Conservation (phyloP, 1,140 invertebrate genomes). For the Halictus rubicundus region DNA sequence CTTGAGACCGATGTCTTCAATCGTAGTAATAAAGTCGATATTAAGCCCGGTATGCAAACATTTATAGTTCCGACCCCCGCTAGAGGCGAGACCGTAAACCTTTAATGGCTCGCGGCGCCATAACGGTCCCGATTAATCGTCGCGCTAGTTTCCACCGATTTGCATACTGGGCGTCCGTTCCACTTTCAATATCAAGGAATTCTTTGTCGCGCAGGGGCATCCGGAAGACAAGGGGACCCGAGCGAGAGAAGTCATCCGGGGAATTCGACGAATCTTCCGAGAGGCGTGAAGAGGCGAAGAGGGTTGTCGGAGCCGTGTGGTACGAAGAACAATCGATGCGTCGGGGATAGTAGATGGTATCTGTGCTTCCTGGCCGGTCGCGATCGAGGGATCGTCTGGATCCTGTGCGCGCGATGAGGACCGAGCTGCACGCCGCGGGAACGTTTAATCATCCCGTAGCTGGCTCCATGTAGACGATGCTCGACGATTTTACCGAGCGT, state of each 20-base stretch:
- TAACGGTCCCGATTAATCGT: background rate
- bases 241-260: background rate
- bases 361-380: background rate
- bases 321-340: constrained; percentile 6
- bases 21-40: too few relatives aligned
- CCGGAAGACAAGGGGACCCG: too few relatives aligned
- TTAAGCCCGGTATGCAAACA: too few relatives aligned
- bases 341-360: constrained; percentile 9
- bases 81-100: too few relatives aligned
- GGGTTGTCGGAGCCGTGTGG: background rate
- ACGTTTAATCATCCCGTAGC: constrained; percentile 25
- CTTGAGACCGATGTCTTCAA: too few relatives aligned
- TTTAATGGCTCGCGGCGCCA: too few relatives aligned
- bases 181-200: constrained; percentile 4
- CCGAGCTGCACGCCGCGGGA: background rate
- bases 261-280: constrained; percentile 11
- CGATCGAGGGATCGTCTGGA: background rate
- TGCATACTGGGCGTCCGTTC: background rate
- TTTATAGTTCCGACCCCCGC: too few relatives aligned
- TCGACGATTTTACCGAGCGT: constrained; percentile 19
- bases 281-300: background rate
- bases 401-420: constrained; percentile 34
- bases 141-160: background rate
- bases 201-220: constrained; percentile 12
- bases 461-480: constrained; percentile 26